Evolutionary conservation across 2,888 invertebrate genomes (phyloP), one percentile per base, ranked within the genome.

Genomic region (Drosophila siamana): DNA sequence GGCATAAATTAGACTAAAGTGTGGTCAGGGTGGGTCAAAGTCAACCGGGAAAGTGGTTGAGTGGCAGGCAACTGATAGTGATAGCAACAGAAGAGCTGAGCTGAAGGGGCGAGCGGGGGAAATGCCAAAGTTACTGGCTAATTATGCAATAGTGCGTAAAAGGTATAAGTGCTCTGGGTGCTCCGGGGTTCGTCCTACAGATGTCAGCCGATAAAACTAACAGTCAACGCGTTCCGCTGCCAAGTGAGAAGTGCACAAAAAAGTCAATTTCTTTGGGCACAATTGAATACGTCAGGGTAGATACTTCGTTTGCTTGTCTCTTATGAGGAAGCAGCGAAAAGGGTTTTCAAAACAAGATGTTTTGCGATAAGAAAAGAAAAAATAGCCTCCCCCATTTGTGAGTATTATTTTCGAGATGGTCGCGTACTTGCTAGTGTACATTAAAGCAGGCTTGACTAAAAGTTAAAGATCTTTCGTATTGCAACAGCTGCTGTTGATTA

Each of bases 1-100:
- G 80, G 88, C 86, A 88, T 88, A 83, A 83, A 83, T 88, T 84
- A 86, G 88, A 79, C 73, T 82, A 75, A 85, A 87, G 86, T 82
- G 83, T 67, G 86, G 86, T 75, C 62, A 52, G 85, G 68, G 75
- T 78, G 75, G 69, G 54, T 78, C 75, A 74, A 75, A 68, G 56
- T 68, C 63, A 68, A 61, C 74, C 54, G 41, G 46, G 28, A 65
- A 54, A 69, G 69, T 74, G 69, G 65, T 56, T 60, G 74, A 78
- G 61, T 70, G 78, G 67, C 87, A 44, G 38, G 3, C 66, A 59
- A 74, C 75, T 63, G 86, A 77, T 71, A 83, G 83, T 64, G 61
- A 52, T 68, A 78, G 67, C 55, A 22, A 41, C 51, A 48, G 59
- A 13, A 3, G 28, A 28, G 28, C n/a, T 7, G 26, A 30, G 3